Evolutionary conservation across 2,888 invertebrate species (phyloP), one percentile per base, ranked within the genome.

Genomic region (Ornithoptera priamus): DNA sequence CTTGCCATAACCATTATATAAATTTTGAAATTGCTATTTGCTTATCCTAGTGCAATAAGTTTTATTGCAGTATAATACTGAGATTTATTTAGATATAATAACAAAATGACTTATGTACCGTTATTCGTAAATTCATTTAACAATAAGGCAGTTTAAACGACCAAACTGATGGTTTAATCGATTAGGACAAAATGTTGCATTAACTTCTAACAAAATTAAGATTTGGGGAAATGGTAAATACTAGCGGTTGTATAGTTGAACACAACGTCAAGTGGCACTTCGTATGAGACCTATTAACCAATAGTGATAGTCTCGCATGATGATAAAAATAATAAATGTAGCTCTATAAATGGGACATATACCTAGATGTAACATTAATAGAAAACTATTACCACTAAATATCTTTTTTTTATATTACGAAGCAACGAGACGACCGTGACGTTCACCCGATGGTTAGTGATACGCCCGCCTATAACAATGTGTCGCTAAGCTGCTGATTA

Each of bases 31-130:
- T 46, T 46, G 12, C 5, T 46, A 12, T 12, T 46, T 17, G 58
- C 65, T 70, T 68, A 65, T 57, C 57, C 1, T 20, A 57, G n/a
- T 57, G 7, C 6, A 57, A 57, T 57, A n/a, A 20, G 1, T 10
- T 57, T 57, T n/a, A 57, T 50, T 20, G n/a, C 4, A 15, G 20
- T 10, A 20, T 7, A 57, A 57, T 18, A 20, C 57, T 20, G 20
- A 20, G 57, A 20, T 57, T 57, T 57, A 20, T 8, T 20, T 2
- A 20, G 5, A 20, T 57, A 57, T 22, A 15, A n/a, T 56, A 56
- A 17, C 57, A 57, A 57, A 57, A 57, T 57, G n/a, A 20, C 0
- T 20, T 22, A 57, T 7, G 22, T 57, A n/a, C 0, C 39, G 18
- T 57, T 50, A 50, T 50, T 3, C 56, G n/a, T 57, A 20, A 57